Evolutionary conservation across 2,888 invertebrate genomes (phyloP).

Genomic region (Ophonus ardosiacus): DNA sequence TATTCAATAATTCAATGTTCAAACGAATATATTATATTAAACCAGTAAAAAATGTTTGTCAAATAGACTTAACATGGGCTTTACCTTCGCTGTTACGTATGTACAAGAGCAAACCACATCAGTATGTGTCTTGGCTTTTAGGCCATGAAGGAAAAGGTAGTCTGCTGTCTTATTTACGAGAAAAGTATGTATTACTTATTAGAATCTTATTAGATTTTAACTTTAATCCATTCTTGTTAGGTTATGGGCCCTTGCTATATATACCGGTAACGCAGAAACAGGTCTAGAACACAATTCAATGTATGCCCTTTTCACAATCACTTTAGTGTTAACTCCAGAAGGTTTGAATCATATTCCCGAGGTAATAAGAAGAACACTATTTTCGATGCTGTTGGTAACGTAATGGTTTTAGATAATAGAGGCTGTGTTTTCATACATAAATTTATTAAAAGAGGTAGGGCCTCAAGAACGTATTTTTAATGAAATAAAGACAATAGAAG

Average conservation of each 20-base stretch:
- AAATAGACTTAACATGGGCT: conserved; percentile 83
- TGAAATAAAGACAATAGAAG: conserved; percentile 87
- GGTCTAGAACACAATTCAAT: conserved; percentile 89
- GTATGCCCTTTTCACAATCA: conserved; percentile 86
- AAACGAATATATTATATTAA: conserved; percentile 85
- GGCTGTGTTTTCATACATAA: conserved; percentile 88
- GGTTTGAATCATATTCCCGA: conserved; percentile 85
- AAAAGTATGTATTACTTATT: conserved; percentile 77
- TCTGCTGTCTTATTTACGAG: conserved; percentile 86
- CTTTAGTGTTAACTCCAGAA: conserved; percentile 86
- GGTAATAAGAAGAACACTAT: conserved; percentile 70
- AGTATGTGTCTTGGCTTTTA: conserved; percentile 87
- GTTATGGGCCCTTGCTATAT: conserved; percentile 86
- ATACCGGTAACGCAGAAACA: conserved; percentile 84
- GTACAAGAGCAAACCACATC: conserved; percentile 87
- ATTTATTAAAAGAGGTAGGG: conserved; percentile 83
- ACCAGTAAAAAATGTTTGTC: conserved; percentile 85
- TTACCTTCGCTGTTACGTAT: conserved; percentile 80
- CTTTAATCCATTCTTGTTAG: conserved; percentile 72
- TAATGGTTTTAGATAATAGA: conserved; percentile 81
- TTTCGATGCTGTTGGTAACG: neutral
- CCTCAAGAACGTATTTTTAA: conserved; percentile 84
- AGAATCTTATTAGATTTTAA: neutral
- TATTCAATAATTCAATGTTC: conserved; percentile 82
- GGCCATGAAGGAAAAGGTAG: conserved; percentile 93